Evolutionary conservation across 2,888 invertebrate species (phyloP).

Genomic region (Cryptocephalus moraei): DNA sequence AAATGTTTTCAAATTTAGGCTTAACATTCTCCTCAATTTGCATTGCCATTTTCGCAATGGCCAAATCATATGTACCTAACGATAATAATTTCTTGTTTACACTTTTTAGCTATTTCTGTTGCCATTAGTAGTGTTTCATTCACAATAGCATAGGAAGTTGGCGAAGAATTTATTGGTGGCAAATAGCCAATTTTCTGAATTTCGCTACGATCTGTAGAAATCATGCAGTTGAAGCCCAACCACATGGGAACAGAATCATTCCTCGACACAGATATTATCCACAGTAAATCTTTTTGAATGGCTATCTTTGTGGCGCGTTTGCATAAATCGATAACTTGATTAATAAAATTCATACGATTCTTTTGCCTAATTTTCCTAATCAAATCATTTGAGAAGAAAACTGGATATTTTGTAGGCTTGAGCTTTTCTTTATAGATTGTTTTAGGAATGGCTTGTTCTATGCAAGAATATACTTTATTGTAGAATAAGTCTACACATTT

Average conservation of each 20-base stretch:
- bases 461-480: no score
- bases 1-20: conserved; percentile 20
- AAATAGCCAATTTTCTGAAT: conserved; percentile 4
- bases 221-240: conserved; percentile 21
- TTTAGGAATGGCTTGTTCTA: no score
- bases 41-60: conserved; percentile 14
- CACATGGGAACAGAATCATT: conserved; percentile 21
- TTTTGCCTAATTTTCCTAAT: no score
- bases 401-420: no score
- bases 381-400: no score
- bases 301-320: conserved; percentile 12
- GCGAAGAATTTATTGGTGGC: conserved; percentile 6
- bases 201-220: conserved; percentile 3
- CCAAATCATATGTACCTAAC: no score
- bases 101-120: conserved; percentile 4
- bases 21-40: conserved; percentile 21
- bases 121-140: conserved; percentile 2
- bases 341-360: conserved; percentile 6
- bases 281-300: conserved; percentile 20
- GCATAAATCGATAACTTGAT: conserved; percentile 1
- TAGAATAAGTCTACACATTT: no score
- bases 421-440: no score
- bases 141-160: conserved; percentile 6
- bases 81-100: no score
- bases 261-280: conserved; percentile 15